phyloP scores from a whole-genome alignment of 2,888 invertebrate species.

The Ethmia dodecea region DNA sequence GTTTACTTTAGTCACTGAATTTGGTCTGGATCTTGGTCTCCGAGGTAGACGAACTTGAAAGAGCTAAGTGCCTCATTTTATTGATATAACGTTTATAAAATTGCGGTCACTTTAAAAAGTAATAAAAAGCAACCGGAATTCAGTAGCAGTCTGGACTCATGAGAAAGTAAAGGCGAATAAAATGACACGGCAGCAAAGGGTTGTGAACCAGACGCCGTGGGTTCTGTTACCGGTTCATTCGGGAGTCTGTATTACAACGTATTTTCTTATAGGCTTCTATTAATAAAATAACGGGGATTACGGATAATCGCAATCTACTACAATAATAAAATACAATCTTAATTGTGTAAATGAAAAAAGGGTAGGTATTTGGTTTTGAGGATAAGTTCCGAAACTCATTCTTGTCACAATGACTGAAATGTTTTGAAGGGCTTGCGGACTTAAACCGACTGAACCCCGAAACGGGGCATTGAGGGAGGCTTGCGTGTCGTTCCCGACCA shows the following conservation, averaged over 20 bases:
- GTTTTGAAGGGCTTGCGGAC: too few relatives aligned
- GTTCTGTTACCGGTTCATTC: too few relatives aligned
- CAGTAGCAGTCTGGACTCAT: conserved; percentile 69
- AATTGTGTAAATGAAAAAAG: too few relatives aligned
- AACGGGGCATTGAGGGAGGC: conserved; percentile 37
- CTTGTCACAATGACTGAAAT: too few relatives aligned
- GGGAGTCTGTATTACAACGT: too few relatives aligned
- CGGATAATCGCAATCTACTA: too few relatives aligned
- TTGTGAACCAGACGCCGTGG: conserved; percentile 32
- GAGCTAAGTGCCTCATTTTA: conserved; percentile 42
- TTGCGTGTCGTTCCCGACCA: conserved; percentile 64
- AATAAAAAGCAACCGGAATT: conserved; percentile 58
- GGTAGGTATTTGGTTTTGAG: too few relatives aligned
- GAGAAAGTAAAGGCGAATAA: conserved; percentile 67
- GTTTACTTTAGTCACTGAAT: conserved; percentile 32
- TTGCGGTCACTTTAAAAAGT: conserved; percentile 54
- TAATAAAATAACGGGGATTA: too few relatives aligned
- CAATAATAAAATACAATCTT: too few relatives aligned
- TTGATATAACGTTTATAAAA: conserved; percentile 62
- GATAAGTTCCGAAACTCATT: too few relatives aligned
- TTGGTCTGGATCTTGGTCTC: conserved; percentile 25
- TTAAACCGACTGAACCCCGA: conserved; percentile 54
- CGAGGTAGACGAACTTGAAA: conserved; percentile 43
- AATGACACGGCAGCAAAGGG: conserved; percentile 37
- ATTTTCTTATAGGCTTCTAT: too few relatives aligned